These are phyloP conservation scores for Nothoprocta pentlandii DNA, from an alignment of 2,113 vertebrate genomes.

Conservation along the genomic window DNA sequence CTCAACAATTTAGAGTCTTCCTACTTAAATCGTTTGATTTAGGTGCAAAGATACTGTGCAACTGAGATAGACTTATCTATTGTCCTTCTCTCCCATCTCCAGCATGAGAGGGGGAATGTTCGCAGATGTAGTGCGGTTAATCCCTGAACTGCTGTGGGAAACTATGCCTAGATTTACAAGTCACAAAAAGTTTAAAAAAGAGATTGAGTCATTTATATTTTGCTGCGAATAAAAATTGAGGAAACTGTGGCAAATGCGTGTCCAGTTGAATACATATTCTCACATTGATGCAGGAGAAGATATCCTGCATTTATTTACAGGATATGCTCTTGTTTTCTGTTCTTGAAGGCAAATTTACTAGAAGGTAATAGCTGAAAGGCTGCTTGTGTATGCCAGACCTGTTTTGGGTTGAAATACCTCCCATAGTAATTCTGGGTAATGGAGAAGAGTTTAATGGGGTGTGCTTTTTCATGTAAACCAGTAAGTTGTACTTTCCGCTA, in stretches of 20 bases:
- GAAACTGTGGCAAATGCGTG: neutral
- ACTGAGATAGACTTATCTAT: neutral
- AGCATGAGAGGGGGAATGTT: neutral
- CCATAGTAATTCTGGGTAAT: neutral
- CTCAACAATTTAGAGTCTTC: neutral
- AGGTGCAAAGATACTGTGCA: neutral
- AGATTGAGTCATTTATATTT: neutral
- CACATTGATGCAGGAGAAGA: neutral
- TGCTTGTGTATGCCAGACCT: neutral
- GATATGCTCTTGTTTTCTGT: neutral
- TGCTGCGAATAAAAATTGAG: neutral
- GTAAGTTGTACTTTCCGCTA: neutral
- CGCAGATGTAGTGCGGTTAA: neutral
- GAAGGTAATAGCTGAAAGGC: neutral
- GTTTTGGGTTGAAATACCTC: neutral
- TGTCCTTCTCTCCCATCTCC: neutral
- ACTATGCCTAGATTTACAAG: neutral
- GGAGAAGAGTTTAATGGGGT: neutral
- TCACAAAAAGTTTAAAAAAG: neutral
- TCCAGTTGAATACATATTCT: neutral
- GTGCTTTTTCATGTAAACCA: neutral
- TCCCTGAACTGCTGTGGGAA: neutral
- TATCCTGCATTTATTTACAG: neutral
- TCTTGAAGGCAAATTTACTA: neutral
- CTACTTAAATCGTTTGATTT: neutral